Evolutionary conservation across 2,888 invertebrate species (phyloP), one percentile per base, ranked within the genome.

Genomic region (Scaptomyza parva): DNA sequence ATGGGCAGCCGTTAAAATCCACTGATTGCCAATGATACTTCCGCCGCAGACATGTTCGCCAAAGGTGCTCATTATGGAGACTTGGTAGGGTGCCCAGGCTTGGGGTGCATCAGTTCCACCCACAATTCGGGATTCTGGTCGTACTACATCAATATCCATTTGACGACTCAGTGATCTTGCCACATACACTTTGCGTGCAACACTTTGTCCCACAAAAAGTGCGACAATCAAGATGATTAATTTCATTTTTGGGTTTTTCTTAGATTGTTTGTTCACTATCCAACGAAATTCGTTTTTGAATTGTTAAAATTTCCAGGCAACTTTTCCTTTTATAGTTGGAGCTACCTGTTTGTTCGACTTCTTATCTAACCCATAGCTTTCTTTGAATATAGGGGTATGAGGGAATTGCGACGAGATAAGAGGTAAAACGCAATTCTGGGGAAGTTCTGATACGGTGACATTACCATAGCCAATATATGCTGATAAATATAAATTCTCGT

Each of bases 1-100:
- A 48, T 91, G 91, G 14, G 86, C 91, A 0, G 91, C 91, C 0
- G 91, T 91, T 2, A 91, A 44, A 2, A 91, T 84, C 87, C 90
- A 91, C 0, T 72, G 44, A 0, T 76, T 18, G 0, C 37, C 67
- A 12, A 91, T 71, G 17, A 91, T 91, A 11, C 89, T 80, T 35
- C 91, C 91, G 12, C 91, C 91, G 64, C 91, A 91, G 4, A 88
- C 79, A 63, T 90, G 90, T 30, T 88, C 87, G 0, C 83, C 86
- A 17, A 88, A 87, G 2, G 75, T 79, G 33, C 60, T 86, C 74
- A 90, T 90, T 30, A 91, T 84, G 39, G 91, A 91, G n/a, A 91
- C 90, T 64, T 91, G 90, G 65, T 90, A 91, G 37, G 91, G 91
- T 0, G 89, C 85, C 3, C 48, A 65, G 7, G 81, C 89, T 0